These are phyloP conservation scores for Anthopleura sola DNA, from an alignment of 64 coral and sea anemone genomes.

Conservation along the genomic window DNA sequence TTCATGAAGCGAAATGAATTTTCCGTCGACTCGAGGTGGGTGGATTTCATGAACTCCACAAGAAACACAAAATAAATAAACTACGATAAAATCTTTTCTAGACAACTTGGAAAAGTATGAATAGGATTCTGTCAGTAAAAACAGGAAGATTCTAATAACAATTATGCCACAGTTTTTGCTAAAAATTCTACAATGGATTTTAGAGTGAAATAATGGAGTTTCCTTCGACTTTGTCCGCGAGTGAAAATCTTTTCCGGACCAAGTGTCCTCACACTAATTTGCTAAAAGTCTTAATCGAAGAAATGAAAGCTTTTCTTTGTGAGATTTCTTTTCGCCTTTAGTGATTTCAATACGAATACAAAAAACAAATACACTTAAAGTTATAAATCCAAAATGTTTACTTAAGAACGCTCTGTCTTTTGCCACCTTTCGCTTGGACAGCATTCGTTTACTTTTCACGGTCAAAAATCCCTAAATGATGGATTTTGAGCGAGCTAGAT, in stretches of 20 bases:
- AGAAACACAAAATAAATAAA: neutral
- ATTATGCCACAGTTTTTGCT: no score
- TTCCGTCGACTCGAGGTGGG: no score
- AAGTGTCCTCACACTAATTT: neutral
- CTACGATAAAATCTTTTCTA: neutral
- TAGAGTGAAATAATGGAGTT: neutral
- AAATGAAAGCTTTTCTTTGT: neutral
- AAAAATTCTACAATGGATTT: no score
- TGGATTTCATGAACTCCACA: neutral
- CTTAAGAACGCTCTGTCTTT: constrained; percentile 15
- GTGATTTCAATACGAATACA: neutral
- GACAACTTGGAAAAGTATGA: neutral
- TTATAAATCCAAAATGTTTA: neutral
- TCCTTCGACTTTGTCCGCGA: neutral
- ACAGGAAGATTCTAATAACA: no score
- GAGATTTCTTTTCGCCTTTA: neutral
- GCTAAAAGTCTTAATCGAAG: neutral
- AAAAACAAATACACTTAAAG: constrained; percentile 27
- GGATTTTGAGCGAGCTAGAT: neutral
- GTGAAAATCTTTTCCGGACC: neutral
- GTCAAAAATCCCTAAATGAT: neutral
- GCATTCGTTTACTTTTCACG: neutral
- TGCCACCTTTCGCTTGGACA: constrained; percentile 4
- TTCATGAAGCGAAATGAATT: no score
- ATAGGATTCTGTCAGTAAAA: neutral